Conservation (phyloP, 2,113 vertebrate genomes). For the Mola mola region DNA sequence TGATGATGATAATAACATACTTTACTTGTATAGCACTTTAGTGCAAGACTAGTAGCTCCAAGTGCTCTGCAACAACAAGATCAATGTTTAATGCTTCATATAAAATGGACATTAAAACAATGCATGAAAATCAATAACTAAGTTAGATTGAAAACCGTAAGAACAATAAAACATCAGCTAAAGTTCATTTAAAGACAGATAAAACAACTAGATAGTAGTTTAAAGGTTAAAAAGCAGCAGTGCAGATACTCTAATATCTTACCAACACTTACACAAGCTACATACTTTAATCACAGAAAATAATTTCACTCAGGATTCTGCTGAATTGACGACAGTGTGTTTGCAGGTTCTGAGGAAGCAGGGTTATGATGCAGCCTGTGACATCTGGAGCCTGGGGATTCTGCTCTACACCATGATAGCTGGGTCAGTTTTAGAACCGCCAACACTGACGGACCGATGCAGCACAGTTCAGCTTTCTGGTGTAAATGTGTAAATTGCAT, state of each 20-base stretch:
- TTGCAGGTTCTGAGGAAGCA: conserved; percentile 92
- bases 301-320: background rate
- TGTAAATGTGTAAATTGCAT: background rate
- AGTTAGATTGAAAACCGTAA: too few relatives aligned
- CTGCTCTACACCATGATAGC: conserved; percentile 95
- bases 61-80: too few relatives aligned
- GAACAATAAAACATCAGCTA: too few relatives aligned
- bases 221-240: background rate
- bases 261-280: background rate
- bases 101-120: too few relatives aligned
- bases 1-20: too few relatives aligned
- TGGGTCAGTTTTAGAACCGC: conserved; percentile 79
- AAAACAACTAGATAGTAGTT: too few relatives aligned
- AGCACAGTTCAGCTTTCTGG: background rate
- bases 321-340: conserved; percentile 6
- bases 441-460: background rate
- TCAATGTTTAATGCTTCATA: too few relatives aligned
- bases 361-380: conserved; percentile 95
- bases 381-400: conserved; percentile 95
- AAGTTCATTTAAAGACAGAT: too few relatives aligned
- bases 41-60: too few relatives aligned
- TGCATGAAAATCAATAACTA: too few relatives aligned
- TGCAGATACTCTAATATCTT: conserved; percentile 1
- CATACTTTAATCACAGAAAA: background rate
- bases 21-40: too few relatives aligned